These are phyloP conservation scores for Centropus bengalensis DNA, from an alignment of 2,113 vertebrate genomes.

Conservation along the genomic window DNA sequence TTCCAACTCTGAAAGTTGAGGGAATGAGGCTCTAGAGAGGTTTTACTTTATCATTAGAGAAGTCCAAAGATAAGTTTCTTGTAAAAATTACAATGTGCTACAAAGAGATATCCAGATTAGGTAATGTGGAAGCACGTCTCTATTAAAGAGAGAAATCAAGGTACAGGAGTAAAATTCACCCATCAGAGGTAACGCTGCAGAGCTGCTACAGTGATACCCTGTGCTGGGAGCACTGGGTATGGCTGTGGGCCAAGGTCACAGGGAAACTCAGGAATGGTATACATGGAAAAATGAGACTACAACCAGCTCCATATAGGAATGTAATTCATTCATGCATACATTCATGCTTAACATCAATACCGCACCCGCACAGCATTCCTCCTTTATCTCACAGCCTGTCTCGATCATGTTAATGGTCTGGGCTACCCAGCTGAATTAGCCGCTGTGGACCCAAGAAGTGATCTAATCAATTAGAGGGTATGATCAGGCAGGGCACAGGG, in stretches of 20 bases:
- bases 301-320: neutral
- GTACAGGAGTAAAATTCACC: neutral
- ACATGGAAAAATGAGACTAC: neutral
- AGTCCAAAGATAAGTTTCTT: constrained; percentile 41
- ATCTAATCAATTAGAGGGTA: neutral
- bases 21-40: constrained; percentile 50
- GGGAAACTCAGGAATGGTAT: neutral
- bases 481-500: neutral
- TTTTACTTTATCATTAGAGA: constrained; percentile 60
- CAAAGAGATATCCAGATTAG: neutral
- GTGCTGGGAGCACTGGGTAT: fast-evolving
- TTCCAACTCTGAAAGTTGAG: constrained; percentile 44
- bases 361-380: neutral
- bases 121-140: neutral
- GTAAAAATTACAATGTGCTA: constrained; percentile 42
- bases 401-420: neutral
- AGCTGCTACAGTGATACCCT: neutral
- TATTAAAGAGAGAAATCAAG: constrained; percentile 6
- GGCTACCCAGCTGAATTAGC: neutral
- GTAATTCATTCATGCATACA: neutral
- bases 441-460: neutral
- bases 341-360: neutral
- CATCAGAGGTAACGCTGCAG: neutral
- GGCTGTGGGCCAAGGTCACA: neutral
- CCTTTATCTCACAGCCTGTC: neutral